Conservation (phyloP, 1,140 invertebrate species). For the Drosophila pseudoananassae region DNA sequence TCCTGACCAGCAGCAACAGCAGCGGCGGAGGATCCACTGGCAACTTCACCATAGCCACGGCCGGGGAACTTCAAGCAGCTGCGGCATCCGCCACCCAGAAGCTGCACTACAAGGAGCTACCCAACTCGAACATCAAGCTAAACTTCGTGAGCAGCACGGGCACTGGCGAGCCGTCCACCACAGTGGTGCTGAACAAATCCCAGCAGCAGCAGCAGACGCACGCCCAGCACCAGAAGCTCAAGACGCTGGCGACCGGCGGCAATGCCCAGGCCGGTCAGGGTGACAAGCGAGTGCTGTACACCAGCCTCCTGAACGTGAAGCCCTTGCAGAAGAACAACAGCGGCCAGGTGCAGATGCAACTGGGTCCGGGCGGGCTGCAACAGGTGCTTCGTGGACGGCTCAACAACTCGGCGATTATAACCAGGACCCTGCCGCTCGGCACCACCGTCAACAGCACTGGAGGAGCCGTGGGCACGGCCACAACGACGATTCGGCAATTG, state of each 20-base stretch:
- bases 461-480: slow-evolving; percentile 24
- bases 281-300: slow-evolving; percentile 79
- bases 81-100: slow-evolving; percentile 54
- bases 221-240: slow-evolving; percentile 75
- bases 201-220: slow-evolving; percentile 66
- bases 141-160: slow-evolving; percentile 70
- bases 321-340: slow-evolving; percentile 81
- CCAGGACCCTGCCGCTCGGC: slow-evolving; percentile 71
- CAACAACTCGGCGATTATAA: slow-evolving; percentile 76
- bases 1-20: slow-evolving; percentile 76
- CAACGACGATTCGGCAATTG: slow-evolving; percentile 63
- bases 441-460: slow-evolving; percentile 70
- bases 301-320: slow-evolving; percentile 77
- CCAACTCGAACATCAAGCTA: slow-evolving; percentile 78
- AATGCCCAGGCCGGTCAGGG: slow-evolving; percentile 39
- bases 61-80: slow-evolving; percentile 69
- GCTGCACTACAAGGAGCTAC: slow-evolving; percentile 74
- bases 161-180: slow-evolving; percentile 49
- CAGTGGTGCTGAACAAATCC: slow-evolving; percentile 72
- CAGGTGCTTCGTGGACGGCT: slow-evolving; percentile 74
- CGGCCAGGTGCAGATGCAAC: slow-evolving; percentile 80
- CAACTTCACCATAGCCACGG: slow-evolving; percentile 78
- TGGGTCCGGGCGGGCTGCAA: slow-evolving; percentile 65
- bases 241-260: slow-evolving; percentile 41
- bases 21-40: slow-evolving; percentile 48